These are phyloP conservation scores for Echinometra lucunter DNA, from an alignment of 53 echinoderm and acorn worm species.

Conservation along the genomic window DNA sequence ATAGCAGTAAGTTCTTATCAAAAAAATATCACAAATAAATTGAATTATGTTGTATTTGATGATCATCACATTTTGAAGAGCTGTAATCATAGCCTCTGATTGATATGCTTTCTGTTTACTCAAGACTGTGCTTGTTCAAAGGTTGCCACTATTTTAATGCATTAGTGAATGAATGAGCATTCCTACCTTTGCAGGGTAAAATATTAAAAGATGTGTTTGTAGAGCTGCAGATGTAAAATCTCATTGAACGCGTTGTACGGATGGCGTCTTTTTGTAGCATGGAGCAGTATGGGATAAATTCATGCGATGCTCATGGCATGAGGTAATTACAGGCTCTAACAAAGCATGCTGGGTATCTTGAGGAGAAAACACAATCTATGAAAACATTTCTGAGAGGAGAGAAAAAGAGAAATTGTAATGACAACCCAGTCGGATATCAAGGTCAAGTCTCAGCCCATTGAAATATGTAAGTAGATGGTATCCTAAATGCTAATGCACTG, in stretches of 20 bases:
- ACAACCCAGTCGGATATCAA: not conserved
- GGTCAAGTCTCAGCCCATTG: not conserved
- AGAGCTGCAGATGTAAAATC: not conserved
- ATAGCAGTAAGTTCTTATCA: not conserved
- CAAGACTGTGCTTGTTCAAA: constrained; percentile 1
- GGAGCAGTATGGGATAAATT: not conserved
- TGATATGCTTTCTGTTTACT: constrained; percentile 23
- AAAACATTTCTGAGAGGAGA: constrained; percentile 34
- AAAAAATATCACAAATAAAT: not conserved
- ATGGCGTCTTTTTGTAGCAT: not conserved
- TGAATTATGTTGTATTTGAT: not conserved
- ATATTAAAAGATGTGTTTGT: constrained; percentile 23
- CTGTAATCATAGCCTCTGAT: constrained; percentile 7
- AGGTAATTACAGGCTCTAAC: constrained; percentile 14
- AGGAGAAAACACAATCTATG: not conserved
- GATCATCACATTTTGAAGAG: constrained; percentile 12
- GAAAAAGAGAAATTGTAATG: not conserved
- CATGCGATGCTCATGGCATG: constrained; percentile 32
- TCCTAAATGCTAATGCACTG: too few species aligned
- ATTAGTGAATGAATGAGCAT: not conserved
- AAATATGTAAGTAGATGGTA: not conserved
- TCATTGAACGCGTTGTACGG: not conserved
- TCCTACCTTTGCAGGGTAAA: not conserved
- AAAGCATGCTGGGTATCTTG: constrained; percentile 39
- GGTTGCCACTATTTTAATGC: constrained; percentile 11